Percentiles rank a stretch among this genome's conserved stretches.
These are phyloP conservation scores for Hormiphora californensis DNA, from an alignment of 37 sponge, comb jelly and placozoan genomes.

Conservation along the genomic window DNA sequence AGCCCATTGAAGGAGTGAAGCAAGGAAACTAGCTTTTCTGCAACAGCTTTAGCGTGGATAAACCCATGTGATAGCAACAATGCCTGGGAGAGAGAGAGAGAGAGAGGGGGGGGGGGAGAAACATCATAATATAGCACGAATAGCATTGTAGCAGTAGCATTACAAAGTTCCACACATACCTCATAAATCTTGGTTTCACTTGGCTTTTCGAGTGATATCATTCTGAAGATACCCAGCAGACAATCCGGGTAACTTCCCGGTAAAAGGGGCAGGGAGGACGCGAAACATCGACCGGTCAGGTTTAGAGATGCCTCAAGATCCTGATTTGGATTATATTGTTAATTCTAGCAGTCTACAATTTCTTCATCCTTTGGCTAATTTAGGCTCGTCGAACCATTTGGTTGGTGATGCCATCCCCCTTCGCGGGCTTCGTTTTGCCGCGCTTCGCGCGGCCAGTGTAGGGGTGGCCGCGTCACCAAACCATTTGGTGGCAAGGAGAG, in stretches of 20 bases:
- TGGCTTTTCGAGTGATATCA: neutral
- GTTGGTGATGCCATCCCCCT: no score
- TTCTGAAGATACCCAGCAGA: constrained; percentile 8
- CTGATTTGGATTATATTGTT: no score
- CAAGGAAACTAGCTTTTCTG: constrained; percentile 40
- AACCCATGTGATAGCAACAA: constrained; percentile 8
- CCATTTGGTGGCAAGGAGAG: no score
- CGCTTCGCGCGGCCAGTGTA: no score
- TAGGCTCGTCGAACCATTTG: no score
- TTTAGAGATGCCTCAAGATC: neutral
- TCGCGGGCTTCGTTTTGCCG: no score
- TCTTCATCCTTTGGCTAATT: no score
- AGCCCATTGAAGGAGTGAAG: constrained; percentile 35
- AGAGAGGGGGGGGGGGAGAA: neutral
- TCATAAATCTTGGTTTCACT: constrained; percentile 9
- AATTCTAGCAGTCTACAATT: no score
- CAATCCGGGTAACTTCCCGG: no score
- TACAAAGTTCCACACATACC: neutral
- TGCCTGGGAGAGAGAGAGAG: neutral
- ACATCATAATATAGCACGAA: neutral
- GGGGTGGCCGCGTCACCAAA: no score
- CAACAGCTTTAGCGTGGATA: neutral
- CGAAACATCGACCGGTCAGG: constrained; percentile 32
- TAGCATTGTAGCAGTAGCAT: neutral
- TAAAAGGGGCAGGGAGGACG: neutral